phyloP scores from a whole-genome alignment of 2,113 vertebrate genomes.

The Rafetus swinhoei region DNA sequence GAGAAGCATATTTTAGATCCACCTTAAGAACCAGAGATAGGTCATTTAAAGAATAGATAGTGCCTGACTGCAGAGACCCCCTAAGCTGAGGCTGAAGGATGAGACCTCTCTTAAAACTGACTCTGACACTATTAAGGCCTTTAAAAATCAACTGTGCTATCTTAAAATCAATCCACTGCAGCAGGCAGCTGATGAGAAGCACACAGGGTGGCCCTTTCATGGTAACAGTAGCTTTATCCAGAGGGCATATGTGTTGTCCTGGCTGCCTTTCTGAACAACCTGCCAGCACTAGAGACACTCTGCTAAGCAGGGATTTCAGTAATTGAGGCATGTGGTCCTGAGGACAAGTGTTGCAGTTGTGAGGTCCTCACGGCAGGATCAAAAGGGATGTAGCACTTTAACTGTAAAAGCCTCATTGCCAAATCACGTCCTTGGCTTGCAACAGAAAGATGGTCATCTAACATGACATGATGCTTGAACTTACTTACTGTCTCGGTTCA shows the following conservation, averaged over 20 bases:
- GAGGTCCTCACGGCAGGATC: not conserved
- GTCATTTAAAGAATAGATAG: not conserved
- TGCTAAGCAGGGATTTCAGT: not conserved
- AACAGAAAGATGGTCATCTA: not conserved
- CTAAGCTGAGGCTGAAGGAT: not conserved
- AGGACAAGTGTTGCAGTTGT: not conserved
- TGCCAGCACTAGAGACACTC: not conserved
- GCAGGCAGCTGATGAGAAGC: not conserved
- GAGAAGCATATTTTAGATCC: not conserved
- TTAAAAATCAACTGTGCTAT: not conserved
- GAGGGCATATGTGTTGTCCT: not conserved
- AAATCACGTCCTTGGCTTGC: not conserved
- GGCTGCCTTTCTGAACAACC: not conserved
- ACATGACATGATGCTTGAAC: not conserved
- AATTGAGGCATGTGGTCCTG: not conserved
- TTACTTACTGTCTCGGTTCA: not conserved
- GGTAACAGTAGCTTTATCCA: not conserved
- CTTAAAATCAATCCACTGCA: not conserved
- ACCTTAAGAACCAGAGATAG: not conserved
- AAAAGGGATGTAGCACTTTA: not conserved
- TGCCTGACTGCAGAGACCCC: not conserved
- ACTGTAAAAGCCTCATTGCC: not conserved
- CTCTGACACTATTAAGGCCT: not conserved
- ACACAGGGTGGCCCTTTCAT: not conserved
- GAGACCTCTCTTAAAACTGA: not conserved